phyloP scores from a whole-genome alignment of 2,888 invertebrate species.

The Cantharis flavilabris region DNA sequence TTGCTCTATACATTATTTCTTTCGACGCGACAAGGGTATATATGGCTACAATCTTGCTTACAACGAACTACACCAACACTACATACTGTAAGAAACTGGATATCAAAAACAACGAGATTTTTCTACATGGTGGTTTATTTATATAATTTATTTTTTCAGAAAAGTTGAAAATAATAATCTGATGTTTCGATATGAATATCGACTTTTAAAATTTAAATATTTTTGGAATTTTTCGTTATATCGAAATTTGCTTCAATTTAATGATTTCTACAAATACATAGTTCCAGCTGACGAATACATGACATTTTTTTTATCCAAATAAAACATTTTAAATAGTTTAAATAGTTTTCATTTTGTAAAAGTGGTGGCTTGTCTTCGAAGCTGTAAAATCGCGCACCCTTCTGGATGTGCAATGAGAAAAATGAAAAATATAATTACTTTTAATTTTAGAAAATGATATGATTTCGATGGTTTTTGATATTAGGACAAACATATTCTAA shows the following conservation, averaged over 20 bases:
- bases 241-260: not conserved
- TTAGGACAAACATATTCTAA: no score
- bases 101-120: conserved; percentile 19
- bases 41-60: conserved; percentile 31
- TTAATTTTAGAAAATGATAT: no score
- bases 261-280: not conserved
- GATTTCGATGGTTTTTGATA: no score
- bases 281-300: not conserved
- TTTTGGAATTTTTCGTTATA: not conserved
- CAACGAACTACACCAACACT: conserved; percentile 22
- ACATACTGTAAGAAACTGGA: conserved; percentile 28
- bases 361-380: not conserved
- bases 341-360: not conserved
- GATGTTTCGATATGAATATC: not conserved
- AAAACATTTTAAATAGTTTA: not conserved
- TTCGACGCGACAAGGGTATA: conserved; percentile 32
- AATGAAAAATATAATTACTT: no score
- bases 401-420: no score
- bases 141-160: conserved; percentile 7
- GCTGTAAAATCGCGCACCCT: not conserved
- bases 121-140: conserved; percentile 7
- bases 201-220: not conserved
- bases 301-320: not conserved
- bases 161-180: no score
- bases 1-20: conserved; percentile 50